Conservation (phyloP, 1,140 invertebrate genomes). For the Agraylea sexmaculata region DNA sequence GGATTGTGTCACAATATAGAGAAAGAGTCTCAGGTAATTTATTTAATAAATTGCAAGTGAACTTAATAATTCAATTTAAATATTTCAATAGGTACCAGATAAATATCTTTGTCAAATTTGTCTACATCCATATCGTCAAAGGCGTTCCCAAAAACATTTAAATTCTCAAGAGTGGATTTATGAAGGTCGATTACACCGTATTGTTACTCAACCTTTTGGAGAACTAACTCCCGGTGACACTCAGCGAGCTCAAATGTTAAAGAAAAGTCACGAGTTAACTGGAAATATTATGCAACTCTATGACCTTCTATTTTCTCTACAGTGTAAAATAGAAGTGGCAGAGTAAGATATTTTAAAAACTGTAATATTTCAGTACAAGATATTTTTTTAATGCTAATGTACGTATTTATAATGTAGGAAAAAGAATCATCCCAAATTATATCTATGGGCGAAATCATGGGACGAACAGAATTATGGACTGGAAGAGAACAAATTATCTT, state of each 20-base stretch:
- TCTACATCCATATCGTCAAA: conserved; percentile 58
- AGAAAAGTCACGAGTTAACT: conserved; percentile 59
- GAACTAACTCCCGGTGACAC: conserved; percentile 27
- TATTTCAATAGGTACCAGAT: conserved; percentile 60
- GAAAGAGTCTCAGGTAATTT: conserved; percentile 46
- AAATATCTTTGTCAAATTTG: conserved; percentile 86
- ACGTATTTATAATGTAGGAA: conserved; percentile 37
- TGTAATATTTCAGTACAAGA: not conserved
- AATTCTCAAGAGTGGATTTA: conserved; percentile 83
- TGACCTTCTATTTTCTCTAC: conserved; percentile 55
- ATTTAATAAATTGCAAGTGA: conserved; percentile 1
- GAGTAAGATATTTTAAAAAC: conserved; percentile 41
- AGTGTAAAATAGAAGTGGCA: conserved; percentile 66
- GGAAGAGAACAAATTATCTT: too few species aligned
- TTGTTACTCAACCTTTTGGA: conserved; percentile 27
- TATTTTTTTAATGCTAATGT: not conserved
- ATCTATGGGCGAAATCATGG: conserved; percentile 78
- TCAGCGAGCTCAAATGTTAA: conserved; percentile 40
- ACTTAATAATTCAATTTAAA: conserved; percentile 1
- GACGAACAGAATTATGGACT: too few species aligned
- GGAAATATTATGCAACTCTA: conserved; percentile 54
- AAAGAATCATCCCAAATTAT: conserved; percentile 71
- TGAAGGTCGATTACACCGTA: conserved; percentile 61
- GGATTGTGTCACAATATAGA: conserved; percentile 77
- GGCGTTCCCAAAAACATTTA: conserved; percentile 57